Percentiles rank a stretch among this genome's conserved stretches.
These are phyloP conservation scores for Petrocephalus zakoni DNA, from an alignment of 2,113 vertebrate species.

Conservation along the genomic window DNA sequence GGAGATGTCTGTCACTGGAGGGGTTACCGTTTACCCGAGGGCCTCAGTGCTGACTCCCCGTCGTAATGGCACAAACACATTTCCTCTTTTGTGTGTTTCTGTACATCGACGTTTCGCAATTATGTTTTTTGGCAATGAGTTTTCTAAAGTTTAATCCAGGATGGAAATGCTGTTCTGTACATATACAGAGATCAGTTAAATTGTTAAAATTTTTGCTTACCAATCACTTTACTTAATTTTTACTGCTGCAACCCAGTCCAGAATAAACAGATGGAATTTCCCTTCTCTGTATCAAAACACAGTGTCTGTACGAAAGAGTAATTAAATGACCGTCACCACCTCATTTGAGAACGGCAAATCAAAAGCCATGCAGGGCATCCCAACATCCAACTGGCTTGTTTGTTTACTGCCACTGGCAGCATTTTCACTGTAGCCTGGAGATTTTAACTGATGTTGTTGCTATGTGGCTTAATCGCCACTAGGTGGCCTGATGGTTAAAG, in stretches of 20 bases:
- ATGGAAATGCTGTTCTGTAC: background rate
- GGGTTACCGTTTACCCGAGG: conserved; percentile 22
- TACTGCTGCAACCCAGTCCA: background rate
- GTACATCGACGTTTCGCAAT: background rate
- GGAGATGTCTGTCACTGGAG: background rate
- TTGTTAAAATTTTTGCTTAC: background rate
- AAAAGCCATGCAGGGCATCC: background rate
- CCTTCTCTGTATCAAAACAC: background rate
- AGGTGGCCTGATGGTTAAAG: background rate
- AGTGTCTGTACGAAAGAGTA: background rate
- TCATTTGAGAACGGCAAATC: background rate
- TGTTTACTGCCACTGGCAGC: background rate
- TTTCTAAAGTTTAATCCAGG: background rate
- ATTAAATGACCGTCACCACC: background rate
- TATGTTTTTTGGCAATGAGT: background rate
- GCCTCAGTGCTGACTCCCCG: conserved; percentile 10
- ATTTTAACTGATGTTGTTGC: background rate
- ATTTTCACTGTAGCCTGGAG: background rate
- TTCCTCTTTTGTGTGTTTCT: background rate
- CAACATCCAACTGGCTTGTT: background rate
- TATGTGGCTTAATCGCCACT: background rate
- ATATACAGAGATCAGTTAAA: background rate
- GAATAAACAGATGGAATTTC: background rate
- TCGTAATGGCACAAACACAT: background rate
- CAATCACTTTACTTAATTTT: no score